Base-by-base conservation (phyloP, 2,888 invertebrate genomes). In the Plebejus argus region DNA sequence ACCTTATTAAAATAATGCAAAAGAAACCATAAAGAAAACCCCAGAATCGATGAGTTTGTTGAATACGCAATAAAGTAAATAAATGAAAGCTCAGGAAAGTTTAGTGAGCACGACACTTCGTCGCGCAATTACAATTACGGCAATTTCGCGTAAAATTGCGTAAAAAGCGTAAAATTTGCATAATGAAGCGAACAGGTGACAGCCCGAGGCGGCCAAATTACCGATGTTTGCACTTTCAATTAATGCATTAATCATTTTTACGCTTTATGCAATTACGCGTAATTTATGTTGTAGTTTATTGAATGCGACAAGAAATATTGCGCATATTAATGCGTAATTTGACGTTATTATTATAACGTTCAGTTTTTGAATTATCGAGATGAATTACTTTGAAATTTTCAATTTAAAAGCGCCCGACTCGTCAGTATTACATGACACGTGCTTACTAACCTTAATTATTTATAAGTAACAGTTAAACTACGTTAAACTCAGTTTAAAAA, bases 131-230 rank as follows among this genome's bases (percentile, higher is more conserved):
- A 82, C 82, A 78, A 82, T 81, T 82, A 83, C 85, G 84, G 87
- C 85, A 90, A 91, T 91, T 91, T 90, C 83, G 86, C 88, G 86
- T 84, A 83, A 66, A 66, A 66, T 66, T 66, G 66, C 28, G 66
- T 33, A 66, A 66, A 66, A 66, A 83, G 86, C 88, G 86, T 84
- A 83, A 83, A 88, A 91, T 92, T 91, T 91, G 88, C 92, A 92
- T 92, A 91, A 91, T 91, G 89, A 85, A 71, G 87, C 85, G 86
- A 88, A 89, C 90, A 87, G 87, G 84, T 85, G 87, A 85, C 85
- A 83, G 88, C 89, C 86, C 82, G 84, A 83, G 86, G 88, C 86
- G 82, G 82, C 79, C 83, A 78, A 80, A 81, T 80, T 82, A 82
- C 76, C 77, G 70, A 76, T 81, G 81, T 82, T 83, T 82, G 81